A percentile compares a stretch with the other conserved stretches of the same genome.
phyloP scores from a whole-genome alignment of 2,797 vertebrate genomes.

The Protonibea diacanthus region DNA sequence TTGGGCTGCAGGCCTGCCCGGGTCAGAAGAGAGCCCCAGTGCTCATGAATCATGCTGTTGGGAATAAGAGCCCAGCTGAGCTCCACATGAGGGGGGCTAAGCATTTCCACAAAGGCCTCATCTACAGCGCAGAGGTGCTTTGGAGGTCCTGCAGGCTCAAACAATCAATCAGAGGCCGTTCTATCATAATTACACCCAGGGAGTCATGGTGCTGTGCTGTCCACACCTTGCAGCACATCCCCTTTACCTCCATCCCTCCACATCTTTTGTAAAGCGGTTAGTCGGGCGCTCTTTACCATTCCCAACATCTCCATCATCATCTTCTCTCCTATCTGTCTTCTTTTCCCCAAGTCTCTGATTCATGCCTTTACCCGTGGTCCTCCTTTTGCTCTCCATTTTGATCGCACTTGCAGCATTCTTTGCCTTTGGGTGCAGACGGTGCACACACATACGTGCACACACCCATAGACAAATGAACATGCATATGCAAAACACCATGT shows the following conservation, averaged over 20 bases:
- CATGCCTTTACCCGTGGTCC: conserved; percentile 29
- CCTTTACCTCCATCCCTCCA: conserved; percentile 30
- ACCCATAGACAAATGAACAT: conserved; percentile 33
- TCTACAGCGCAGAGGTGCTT: conserved; percentile 63
- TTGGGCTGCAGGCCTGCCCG: conserved; percentile 69
- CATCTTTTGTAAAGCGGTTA: conserved; percentile 44
- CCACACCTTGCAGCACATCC: conserved; percentile 61
- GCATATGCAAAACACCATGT: conserved; percentile 27
- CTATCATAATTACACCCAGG: conserved; percentile 76
- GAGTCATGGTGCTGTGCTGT: conserved; percentile 55
- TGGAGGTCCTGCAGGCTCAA: conserved; percentile 70
- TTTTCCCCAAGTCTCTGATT: conserved; percentile 4
- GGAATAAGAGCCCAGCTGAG: conserved; percentile 71
- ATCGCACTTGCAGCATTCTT: conserved; percentile 25
- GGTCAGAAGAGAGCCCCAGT: conserved; percentile 70
- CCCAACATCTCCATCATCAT: conserved; percentile 49
- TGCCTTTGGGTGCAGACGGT: conserved; percentile 14
- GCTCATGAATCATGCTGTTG: conserved; percentile 83
- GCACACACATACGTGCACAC: conserved; percentile 40
- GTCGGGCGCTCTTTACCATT: conserved; percentile 34
- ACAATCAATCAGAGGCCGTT: conserved; percentile 80
- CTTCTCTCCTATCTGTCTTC: conserved; percentile 13
- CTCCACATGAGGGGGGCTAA: conserved; percentile 50
- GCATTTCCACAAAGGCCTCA: conserved; percentile 59
- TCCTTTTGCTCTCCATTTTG: conserved; percentile 54